These are phyloP conservation scores for Thera britannica DNA, from an alignment of 2,888 invertebrate genomes.

Conservation along the genomic window DNA sequence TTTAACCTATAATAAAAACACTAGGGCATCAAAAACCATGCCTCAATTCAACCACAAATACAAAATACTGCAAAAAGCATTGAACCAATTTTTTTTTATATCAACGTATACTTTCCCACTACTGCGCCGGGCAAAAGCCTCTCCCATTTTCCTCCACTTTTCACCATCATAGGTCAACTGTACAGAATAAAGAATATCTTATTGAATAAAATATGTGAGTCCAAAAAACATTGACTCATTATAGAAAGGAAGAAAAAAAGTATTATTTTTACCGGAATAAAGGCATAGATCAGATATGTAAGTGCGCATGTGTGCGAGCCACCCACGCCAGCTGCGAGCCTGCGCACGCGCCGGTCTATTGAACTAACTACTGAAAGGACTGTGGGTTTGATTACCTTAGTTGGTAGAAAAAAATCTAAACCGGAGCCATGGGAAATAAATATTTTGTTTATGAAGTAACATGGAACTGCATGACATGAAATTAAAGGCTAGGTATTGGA, in stretches of 20 bases:
- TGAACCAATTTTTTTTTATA: too few relatives aligned
- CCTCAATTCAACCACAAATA: too few relatives aligned
- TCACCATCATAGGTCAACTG: too few relatives aligned
- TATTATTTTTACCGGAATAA: slow-evolving; percentile 21
- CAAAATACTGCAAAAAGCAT: neutral
- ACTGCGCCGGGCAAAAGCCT: too few relatives aligned
- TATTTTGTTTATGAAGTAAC: neutral
- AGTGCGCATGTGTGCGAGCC: slow-evolving; percentile 51
- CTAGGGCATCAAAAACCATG: too few relatives aligned
- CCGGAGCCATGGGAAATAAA: neutral
- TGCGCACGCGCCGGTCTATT: slow-evolving; percentile 70
- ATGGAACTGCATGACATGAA: too few relatives aligned
- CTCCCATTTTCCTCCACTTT: too few relatives aligned
- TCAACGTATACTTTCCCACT: too few relatives aligned
- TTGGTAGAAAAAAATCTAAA: slow-evolving; percentile 13
- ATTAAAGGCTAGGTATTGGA: too few relatives aligned
- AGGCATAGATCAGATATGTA: slow-evolving; percentile 18
- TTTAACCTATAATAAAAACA: too few relatives aligned
- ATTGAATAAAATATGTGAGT: neutral
- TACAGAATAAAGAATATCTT: neutral
- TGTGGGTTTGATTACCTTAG: slow-evolving; percentile 36
- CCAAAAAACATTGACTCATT: slow-evolving; percentile 9
- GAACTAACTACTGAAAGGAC: slow-evolving; percentile 42
- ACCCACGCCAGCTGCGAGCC: slow-evolving; percentile 74
- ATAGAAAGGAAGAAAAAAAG: neutral